Evolutionary conservation across 1,140 invertebrate species (phyloP).

Genomic region (Panagrolaimus sp.): DNA sequence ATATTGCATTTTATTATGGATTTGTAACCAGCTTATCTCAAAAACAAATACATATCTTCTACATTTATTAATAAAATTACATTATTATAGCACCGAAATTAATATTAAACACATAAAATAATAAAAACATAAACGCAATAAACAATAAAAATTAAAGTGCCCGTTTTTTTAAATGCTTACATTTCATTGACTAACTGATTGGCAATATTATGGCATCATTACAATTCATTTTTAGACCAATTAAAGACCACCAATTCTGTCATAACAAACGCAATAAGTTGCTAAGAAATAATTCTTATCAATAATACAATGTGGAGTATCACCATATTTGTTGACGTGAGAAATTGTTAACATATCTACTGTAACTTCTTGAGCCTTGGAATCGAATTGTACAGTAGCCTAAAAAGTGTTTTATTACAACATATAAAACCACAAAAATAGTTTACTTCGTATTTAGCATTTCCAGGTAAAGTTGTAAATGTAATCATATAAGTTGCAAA

Average conservation of each 20-base stretch:
- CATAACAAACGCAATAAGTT: conserved; percentile 57
- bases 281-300: conserved; percentile 60
- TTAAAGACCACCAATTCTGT: conserved; percentile 32
- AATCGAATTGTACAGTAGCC: conserved; percentile 66
- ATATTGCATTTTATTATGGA: neutral
- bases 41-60: too few species aligned
- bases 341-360: conserved; percentile 74
- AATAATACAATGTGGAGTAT: conserved; percentile 71
- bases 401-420: conserved; percentile 7
- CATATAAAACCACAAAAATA: conserved; percentile 58
- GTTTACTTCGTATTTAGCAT: conserved; percentile 70
- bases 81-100: too few species aligned
- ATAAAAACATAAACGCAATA: too few species aligned
- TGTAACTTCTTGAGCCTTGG: conserved; percentile 64
- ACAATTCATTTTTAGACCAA: too few species aligned
- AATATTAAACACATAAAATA: too few species aligned
- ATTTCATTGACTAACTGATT: too few species aligned
- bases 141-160: too few species aligned
- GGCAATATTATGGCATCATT: too few species aligned
- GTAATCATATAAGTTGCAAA: conserved; percentile 71
- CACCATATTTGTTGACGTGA: conserved; percentile 77
- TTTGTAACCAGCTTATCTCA: too few species aligned
- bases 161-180: too few species aligned
- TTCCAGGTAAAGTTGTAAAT: conserved; percentile 69
- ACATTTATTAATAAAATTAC: too few species aligned